Percentiles rank a stretch among this genome's conserved stretches.
Evolutionary conservation across 2,797 vertebrate species (phyloP).

Genomic region (Echiichthys vipera): DNA sequence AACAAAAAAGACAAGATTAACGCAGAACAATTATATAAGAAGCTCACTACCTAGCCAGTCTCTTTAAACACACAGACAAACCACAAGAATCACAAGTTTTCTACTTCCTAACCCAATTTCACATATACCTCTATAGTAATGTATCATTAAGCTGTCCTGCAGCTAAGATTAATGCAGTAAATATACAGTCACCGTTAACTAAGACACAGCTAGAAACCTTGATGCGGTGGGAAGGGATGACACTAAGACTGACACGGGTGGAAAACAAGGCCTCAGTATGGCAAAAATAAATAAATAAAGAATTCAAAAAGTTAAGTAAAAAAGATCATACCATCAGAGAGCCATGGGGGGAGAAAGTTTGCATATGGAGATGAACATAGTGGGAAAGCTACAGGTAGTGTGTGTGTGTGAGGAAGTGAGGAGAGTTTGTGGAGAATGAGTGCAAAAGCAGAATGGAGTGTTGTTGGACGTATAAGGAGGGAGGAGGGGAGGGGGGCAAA

Average conservation of each 20-base stretch:
- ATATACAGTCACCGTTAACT: conserved; percentile 37
- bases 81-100: conserved; percentile 54
- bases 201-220: conserved; percentile 46
- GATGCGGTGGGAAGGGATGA: conserved; percentile 58
- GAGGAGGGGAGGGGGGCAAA: background rate
- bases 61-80: conserved; percentile 57
- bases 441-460: conserved; percentile 50
- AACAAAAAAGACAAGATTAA: conserved; percentile 26
- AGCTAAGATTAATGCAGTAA: conserved; percentile 43
- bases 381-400: conserved; percentile 41
- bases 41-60: conserved; percentile 37
- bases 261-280: conserved; percentile 57
- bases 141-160: conserved; percentile 42
- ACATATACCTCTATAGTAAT: conserved; percentile 30
- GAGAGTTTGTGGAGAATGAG: conserved; percentile 38
- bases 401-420: conserved; percentile 38
- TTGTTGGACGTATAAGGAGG: conserved; percentile 4
- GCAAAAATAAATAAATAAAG: conserved; percentile 7
- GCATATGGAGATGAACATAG: conserved; percentile 62
- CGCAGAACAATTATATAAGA: conserved; percentile 49
- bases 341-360: conserved; percentile 52
- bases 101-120: conserved; percentile 44
- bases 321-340: conserved; percentile 60
- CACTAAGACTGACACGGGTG: conserved; percentile 54
- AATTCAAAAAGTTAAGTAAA: conserved; percentile 35